Percentiles rank a stretch among this genome's conserved stretches.
Evolutionary conservation across 2,797 vertebrate species (phyloP).

Genomic region (Dallia pectoralis): DNA sequence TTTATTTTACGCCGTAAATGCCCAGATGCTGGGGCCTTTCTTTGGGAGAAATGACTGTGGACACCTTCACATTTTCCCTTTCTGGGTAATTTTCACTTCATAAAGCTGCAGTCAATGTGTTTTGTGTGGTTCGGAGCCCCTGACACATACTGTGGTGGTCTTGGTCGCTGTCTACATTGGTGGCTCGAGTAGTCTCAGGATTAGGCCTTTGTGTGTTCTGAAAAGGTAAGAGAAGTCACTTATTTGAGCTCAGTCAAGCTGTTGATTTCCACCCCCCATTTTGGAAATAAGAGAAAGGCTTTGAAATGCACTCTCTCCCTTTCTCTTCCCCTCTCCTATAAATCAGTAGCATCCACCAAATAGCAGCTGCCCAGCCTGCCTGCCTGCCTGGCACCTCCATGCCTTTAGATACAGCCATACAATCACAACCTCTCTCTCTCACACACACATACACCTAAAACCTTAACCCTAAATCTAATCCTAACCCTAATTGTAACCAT

Average conservation of each 20-base stretch:
- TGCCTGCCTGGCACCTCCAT: conserved; percentile 59
- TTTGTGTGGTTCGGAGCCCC: conserved; percentile 87
- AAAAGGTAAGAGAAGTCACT: conserved; percentile 99
- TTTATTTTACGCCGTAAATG: conserved; percentile 88
- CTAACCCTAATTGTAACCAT: conserved; percentile 27
- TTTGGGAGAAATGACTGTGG: conserved; percentile 84
- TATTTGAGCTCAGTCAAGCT: conserved; percentile 98
- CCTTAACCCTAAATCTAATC: too few species aligned
- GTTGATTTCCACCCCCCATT: conserved; percentile 82
- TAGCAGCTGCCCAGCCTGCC: conserved; percentile 64
- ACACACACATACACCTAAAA: conserved; percentile 41
- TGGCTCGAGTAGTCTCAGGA: conserved; percentile 95
- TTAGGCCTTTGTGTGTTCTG: conserved; percentile 90
- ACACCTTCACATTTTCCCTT: conserved; percentile 89
- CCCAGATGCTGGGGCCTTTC: conserved; percentile 87
- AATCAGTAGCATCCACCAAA: conserved; percentile 76
- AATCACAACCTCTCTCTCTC: conserved; percentile 36
- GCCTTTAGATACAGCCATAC: conserved; percentile 58
- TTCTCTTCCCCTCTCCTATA: conserved; percentile 70
- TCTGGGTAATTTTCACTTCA: conserved; percentile 91
- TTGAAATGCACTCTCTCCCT: conserved; percentile 81
- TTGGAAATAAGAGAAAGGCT: conserved; percentile 83
- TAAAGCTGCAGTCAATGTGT: conserved; percentile 97
- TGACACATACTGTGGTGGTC: conserved; percentile 92
- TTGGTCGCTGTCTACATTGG: conserved; percentile 87